phyloP scores from a whole-genome alignment of 2,797 vertebrate species.

The Zonotrichia albicollis region DNA sequence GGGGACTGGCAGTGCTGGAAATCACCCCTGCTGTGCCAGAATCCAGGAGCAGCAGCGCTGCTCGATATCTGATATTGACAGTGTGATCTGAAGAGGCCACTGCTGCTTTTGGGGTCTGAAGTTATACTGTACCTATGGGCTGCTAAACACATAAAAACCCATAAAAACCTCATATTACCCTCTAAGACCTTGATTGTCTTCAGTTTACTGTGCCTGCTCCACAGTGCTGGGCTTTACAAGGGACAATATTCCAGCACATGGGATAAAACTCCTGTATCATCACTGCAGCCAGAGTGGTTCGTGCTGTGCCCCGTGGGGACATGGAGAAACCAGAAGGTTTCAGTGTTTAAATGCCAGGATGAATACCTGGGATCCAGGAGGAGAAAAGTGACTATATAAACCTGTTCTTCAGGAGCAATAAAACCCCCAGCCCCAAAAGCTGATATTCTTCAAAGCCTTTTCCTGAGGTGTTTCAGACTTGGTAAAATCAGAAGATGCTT shows the following conservation, averaged over 20 bases:
- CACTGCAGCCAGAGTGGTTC: neutral
- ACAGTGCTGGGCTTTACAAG: conserved; percentile 21
- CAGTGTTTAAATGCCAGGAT: neutral
- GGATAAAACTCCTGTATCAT: neutral
- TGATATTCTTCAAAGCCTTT: neutral
- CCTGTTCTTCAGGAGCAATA: neutral
- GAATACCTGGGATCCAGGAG: neutral
- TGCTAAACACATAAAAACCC: conserved; percentile 1
- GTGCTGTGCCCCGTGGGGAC: rapidly evolving
- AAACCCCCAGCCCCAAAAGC: neutral
- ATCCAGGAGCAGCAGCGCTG: neutral
- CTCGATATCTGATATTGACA: neutral
- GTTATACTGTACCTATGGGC: neutral
- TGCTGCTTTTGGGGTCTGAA: neutral
- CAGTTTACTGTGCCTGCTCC: conserved; percentile 25
- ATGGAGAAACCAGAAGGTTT: neutral
- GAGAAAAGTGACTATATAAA: rapidly evolving
- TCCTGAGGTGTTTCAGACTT: neutral
- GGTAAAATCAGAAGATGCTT: neutral
- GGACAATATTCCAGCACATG: neutral
- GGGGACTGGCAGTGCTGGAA: neutral
- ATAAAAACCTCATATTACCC: neutral
- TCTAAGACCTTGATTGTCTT: conserved; percentile 10
- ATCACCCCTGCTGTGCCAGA: neutral
- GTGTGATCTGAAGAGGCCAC: neutral